Evolutionary conservation across 2,797 vertebrate species (phyloP).

Genomic region (Tamandua tetradactyla): DNA sequence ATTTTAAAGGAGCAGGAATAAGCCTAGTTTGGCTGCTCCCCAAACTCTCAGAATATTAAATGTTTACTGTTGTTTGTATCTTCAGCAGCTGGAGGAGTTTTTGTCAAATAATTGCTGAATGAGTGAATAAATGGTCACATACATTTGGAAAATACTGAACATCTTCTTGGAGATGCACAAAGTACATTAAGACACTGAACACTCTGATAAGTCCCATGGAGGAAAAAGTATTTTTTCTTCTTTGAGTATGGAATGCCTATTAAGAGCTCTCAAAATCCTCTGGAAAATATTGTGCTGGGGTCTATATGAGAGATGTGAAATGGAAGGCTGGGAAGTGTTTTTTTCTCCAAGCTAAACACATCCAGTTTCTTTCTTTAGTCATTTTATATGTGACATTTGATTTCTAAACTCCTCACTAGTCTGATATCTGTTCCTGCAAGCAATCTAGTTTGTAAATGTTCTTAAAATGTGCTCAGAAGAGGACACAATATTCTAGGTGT

Average conservation of each 20-base stretch:
- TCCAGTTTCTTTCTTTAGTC: constrained; percentile 53
- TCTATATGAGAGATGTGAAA: constrained; percentile 10
- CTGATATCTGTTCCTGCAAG: not conserved
- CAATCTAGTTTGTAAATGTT: constrained; percentile 22
- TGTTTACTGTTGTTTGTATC: constrained; percentile 18
- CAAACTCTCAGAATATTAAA: not conserved
- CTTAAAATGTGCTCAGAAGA: constrained; percentile 28
- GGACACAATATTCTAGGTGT: not conserved
- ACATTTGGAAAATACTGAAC: constrained; percentile 45
- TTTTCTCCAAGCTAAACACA: constrained; percentile 47
- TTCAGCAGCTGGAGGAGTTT: not conserved
- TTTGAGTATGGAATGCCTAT: not conserved
- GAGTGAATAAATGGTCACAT: constrained; percentile 40
- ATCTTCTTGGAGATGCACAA: constrained; percentile 31
- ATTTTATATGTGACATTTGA: constrained; percentile 13
- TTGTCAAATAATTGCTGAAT: constrained; percentile 43
- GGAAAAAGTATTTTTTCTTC: not conserved
- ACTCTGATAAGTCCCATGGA: not conserved
- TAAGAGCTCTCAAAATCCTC: constrained; percentile 51
- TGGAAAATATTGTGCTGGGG: constrained; percentile 26
- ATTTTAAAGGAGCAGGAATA: constrained; percentile 14
- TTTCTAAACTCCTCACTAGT: constrained; percentile 33
- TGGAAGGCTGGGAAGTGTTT: constrained; percentile 40
- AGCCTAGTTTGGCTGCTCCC: constrained; percentile 5
- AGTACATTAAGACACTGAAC: constrained; percentile 39